A percentile compares a stretch with the other conserved stretches of the same genome.
Conservation (phyloP, 2,797 vertebrate species). For the Chrosomus eos region DNA sequence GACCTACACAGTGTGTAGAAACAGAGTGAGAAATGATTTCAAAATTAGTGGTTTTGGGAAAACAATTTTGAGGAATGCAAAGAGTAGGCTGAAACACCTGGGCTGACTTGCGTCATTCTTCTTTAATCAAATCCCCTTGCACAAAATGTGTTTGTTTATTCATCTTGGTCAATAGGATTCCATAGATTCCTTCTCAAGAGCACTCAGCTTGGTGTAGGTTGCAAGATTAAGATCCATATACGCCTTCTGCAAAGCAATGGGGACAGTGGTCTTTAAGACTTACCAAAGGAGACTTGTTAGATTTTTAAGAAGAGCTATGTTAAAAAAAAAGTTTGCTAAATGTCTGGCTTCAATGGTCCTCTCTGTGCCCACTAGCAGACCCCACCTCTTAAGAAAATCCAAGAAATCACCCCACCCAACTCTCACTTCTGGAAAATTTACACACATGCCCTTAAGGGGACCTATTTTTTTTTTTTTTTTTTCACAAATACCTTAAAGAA, state of each 20-base stretch:
- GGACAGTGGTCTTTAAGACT: not conserved
- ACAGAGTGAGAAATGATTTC: not conserved
- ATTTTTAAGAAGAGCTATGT: not conserved
- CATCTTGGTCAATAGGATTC: constrained; percentile 48
- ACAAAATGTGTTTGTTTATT: constrained; percentile 47
- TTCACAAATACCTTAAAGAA: not conserved
- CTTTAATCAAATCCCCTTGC: constrained; percentile 47
- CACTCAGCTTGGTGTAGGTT: not conserved
- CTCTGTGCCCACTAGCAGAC: constrained; percentile 17
- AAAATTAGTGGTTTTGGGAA: not conserved
- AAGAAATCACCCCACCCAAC: constrained; percentile 10
- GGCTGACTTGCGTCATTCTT: constrained; percentile 17
- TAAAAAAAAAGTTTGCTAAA: constrained; percentile 24
- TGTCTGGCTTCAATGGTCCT: constrained; percentile 27
- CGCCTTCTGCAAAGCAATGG: not conserved
- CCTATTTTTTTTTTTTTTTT: too few relatives aligned
- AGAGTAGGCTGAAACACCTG: constrained; percentile 3
- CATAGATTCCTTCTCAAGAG: constrained; percentile 50
- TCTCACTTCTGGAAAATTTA: constrained; percentile 39
- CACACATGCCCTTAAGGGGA: not conserved
- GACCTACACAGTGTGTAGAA: not conserved
- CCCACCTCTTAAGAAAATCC: constrained; percentile 34
- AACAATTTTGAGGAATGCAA: constrained; percentile 20
- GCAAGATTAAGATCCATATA: constrained; percentile 33
- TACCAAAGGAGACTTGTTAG: not conserved